Percentiles rank a stretch among this genome's conserved stretches.
Conservation (phyloP, 2,888 invertebrate species). For the Sarcophaga rosellei region DNA sequence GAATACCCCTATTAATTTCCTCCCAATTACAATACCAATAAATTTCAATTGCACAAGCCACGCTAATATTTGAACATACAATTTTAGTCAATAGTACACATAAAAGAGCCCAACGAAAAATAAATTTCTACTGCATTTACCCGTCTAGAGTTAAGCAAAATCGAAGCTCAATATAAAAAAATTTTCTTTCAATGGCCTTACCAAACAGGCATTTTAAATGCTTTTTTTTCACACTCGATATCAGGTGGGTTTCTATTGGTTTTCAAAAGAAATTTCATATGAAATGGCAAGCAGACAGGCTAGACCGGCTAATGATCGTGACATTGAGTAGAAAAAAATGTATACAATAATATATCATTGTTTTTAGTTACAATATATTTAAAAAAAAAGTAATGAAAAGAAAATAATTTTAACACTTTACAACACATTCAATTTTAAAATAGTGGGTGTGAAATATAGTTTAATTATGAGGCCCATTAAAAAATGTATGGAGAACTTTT, state of each 20-base stretch:
- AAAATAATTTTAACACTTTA: background rate
- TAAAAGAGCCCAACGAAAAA: background rate
- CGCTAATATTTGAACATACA: slow-evolving; percentile 10
- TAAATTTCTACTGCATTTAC: background rate
- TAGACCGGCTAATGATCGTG: background rate
- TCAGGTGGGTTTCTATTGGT: slow-evolving; percentile 10
- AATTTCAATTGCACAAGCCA: slow-evolving; percentile 21
- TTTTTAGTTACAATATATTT: too few relatives aligned
- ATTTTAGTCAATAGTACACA: background rate
- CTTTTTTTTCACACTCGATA: slow-evolving; percentile 1
- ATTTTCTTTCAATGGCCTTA: slow-evolving; percentile 29
- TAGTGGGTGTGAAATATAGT: too few relatives aligned
- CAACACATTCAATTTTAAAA: background rate
- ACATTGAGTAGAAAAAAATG: slow-evolving; percentile 21
- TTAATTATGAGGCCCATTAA: too few relatives aligned
- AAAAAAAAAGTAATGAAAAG: background rate
- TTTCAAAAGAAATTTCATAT: slow-evolving; percentile 45
- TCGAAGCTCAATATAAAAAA: background rate
- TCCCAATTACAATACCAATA: slow-evolving; percentile 16
- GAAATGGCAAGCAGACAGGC: background rate
- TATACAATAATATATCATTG: background rate
- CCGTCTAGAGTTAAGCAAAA: background rate
- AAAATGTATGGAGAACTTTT: too few relatives aligned
- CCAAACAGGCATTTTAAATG: slow-evolving; percentile 1
- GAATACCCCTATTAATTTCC: background rate